Percentiles rank a stretch among this genome's conserved stretches.
phyloP scores from a whole-genome alignment of 92 coral and sea anemone species.

The Bergia puertoricense region DNA sequence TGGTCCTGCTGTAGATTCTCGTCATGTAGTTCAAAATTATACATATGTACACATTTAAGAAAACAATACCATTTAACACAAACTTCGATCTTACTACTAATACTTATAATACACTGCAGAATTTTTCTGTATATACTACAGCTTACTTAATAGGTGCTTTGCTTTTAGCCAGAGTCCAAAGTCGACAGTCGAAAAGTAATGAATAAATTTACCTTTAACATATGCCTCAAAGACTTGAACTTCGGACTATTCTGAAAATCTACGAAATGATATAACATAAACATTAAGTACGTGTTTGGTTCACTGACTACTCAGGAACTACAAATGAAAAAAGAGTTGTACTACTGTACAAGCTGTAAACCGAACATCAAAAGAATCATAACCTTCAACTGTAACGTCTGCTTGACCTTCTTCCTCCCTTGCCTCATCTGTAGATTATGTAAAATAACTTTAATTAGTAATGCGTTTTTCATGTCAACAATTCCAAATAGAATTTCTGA shows the following conservation, averaged over 20 bases:
- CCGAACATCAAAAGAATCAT: background rate
- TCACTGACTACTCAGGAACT: background rate
- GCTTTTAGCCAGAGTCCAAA: too few species aligned
- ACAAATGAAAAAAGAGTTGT: background rate
- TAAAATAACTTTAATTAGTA: background rate
- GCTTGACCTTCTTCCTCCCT: background rate
- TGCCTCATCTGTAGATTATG: conserved; percentile 9
- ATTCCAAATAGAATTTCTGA: too few species aligned
- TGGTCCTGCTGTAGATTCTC: too few species aligned
- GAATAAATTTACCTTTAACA: conserved; percentile 7
- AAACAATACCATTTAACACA: too few species aligned
- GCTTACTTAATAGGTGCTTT: background rate
- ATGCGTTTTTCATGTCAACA: background rate
- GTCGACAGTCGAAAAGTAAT: background rate
- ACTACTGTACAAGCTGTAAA: background rate
- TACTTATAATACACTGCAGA: background rate
- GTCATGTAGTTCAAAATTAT: too few species aligned
- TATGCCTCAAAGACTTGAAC: conserved; percentile 35
- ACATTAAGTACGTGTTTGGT: background rate
- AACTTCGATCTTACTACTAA: too few species aligned
- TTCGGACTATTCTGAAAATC: background rate
- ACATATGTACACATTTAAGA: too few species aligned
- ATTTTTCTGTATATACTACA: too few species aligned
- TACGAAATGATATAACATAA: background rate
- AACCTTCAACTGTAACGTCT: background rate